Conservation (phyloP, 2,888 invertebrate species). For the Tiliacea aurago region DNA sequence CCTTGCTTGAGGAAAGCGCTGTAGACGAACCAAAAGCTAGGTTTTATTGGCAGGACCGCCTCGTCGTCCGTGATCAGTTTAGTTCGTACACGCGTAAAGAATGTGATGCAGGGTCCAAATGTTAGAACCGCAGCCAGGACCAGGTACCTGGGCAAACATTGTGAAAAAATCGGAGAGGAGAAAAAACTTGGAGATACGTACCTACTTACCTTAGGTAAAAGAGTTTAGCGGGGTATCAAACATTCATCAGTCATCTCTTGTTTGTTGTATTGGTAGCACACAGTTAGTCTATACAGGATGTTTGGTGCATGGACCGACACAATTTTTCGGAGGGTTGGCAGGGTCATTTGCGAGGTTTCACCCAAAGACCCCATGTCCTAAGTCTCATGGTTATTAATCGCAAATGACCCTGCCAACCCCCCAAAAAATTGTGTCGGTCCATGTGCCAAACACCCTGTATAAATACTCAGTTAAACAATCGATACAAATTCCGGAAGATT, state of each 20-base stretch:
- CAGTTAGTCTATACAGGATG: too few species aligned
- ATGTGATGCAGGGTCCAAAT: constrained; percentile 95
- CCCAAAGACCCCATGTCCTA: too few species aligned
- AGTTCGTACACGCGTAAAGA: constrained; percentile 92
- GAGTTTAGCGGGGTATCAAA: not conserved
- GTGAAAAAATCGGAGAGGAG: not conserved
- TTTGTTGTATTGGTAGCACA: too few species aligned
- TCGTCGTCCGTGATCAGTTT: constrained; percentile 91
- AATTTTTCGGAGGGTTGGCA: too few species aligned
- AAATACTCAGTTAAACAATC: not conserved
- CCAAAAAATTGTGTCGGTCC: too few species aligned
- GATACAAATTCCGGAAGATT: not conserved
- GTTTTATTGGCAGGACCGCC: constrained; percentile 91
- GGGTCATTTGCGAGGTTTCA: too few species aligned
- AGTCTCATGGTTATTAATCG: too few species aligned
- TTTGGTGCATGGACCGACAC: too few species aligned
- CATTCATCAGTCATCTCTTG: not conserved
- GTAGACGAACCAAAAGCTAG: constrained; percentile 97
- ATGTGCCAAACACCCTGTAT: too few species aligned
- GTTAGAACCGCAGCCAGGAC: constrained; percentile 93
- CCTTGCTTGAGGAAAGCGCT: constrained; percentile 97
- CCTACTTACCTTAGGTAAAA: too few species aligned
- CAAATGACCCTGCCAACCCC: too few species aligned
- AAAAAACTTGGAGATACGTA: not conserved
- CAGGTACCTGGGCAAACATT: constrained; percentile 84